Evolutionary conservation across 2,888 invertebrate genomes (phyloP).

Genomic region (Cephalotes varians): DNA sequence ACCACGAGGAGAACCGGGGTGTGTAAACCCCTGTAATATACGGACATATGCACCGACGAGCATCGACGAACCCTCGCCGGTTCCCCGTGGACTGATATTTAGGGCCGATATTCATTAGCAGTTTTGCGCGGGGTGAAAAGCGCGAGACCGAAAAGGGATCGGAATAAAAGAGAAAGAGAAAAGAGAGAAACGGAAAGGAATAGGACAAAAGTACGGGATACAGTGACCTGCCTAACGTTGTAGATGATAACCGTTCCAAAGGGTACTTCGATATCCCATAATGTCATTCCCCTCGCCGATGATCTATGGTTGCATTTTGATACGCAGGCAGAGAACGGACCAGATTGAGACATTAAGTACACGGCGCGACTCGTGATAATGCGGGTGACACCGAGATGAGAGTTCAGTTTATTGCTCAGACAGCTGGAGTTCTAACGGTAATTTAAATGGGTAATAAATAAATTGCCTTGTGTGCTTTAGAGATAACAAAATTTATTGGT

Average conservation of each 20-base stretch:
- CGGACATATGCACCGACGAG: slow-evolving; percentile 82
- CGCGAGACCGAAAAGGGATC: slow-evolving; percentile 36
- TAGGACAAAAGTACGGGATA: background rate
- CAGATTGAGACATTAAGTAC: slow-evolving; percentile 70
- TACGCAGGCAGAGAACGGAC: slow-evolving; percentile 63
- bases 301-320: slow-evolving; percentile 68
- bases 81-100: slow-evolving; percentile 85
- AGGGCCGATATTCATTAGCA: slow-evolving; percentile 86
- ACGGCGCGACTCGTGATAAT: slow-evolving; percentile 48
- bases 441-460: slow-evolving; percentile 43
- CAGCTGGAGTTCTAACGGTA: slow-evolving; percentile 26
- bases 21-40: slow-evolving; percentile 80
- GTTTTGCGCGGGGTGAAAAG: slow-evolving; percentile 76
- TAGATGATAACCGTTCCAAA: slow-evolving; percentile 69
- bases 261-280: slow-evolving; percentile 71
- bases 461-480: slow-evolving; percentile 4
- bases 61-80: slow-evolving; percentile 69
- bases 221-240: slow-evolving; percentile 62
- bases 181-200: slow-evolving; percentile 14
- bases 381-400: slow-evolving; percentile 40
- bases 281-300: slow-evolving; percentile 62
- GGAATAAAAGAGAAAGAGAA: background rate
- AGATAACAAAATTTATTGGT: slow-evolving; percentile 23
- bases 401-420: slow-evolving; percentile 43
- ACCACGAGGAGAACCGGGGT: slow-evolving; percentile 64